Evolutionary conservation across 2,797 vertebrate species (phyloP).

Genomic region (Anabas testudineus): DNA sequence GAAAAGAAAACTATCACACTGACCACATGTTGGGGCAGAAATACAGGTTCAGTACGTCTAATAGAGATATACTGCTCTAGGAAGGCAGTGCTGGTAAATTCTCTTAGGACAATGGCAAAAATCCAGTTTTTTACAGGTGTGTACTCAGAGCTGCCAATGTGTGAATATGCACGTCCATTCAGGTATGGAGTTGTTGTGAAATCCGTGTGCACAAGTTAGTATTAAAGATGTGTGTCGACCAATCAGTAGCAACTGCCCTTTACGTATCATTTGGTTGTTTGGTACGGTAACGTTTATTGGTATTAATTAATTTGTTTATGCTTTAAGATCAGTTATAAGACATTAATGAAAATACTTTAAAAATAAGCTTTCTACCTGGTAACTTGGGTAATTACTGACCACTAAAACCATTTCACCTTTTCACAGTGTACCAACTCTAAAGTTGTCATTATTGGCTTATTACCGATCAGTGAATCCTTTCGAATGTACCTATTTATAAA

Average conservation of each 20-base stretch:
- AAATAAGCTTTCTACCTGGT: no score
- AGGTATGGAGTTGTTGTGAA: background rate
- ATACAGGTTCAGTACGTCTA: no score
- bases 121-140: background rate
- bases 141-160: background rate
- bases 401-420: background rate
- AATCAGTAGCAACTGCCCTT: no score
- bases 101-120: background rate
- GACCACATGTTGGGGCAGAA: no score
- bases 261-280: background rate
- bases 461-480: background rate
- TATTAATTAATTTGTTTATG: no score
- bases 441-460: background rate
- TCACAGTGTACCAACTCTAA: background rate
- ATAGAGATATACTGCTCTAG: constrained; percentile 46
- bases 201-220: background rate
- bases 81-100: constrained; percentile 12
- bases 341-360: no score
- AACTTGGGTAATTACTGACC: no score
- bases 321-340: no score
- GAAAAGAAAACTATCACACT: no score
- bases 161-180: background rate
- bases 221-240: background rate
- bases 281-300: no score
- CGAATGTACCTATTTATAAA: background rate